A percentile compares a stretch with the other conserved stretches of the same genome.
These are phyloP conservation scores for Triplophysa yarkandensis DNA, from an alignment of 2,797 vertebrate genomes.

Conservation along the genomic window DNA sequence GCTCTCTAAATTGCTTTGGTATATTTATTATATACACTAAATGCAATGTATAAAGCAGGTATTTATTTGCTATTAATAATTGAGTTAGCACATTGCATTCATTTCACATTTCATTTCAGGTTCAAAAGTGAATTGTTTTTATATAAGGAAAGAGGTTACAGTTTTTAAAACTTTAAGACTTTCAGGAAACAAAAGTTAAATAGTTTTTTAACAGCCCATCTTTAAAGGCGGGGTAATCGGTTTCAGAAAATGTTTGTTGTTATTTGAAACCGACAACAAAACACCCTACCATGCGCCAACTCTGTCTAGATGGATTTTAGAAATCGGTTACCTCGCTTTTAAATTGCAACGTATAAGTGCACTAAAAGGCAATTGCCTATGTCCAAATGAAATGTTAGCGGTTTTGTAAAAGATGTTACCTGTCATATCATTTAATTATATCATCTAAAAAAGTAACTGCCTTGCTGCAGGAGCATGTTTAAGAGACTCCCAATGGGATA, in stretches of 20 bases:
- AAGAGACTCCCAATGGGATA: not conserved
- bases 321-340: no score
- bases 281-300: no score
- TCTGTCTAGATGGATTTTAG: no score
- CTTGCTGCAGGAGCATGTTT: not conserved
- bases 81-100: conserved; percentile 11
- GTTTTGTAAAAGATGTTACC: conserved; percentile 6
- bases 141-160: not conserved
- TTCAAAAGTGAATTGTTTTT: not conserved
- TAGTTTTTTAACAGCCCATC: not conserved
- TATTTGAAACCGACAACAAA: no score
- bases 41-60: not conserved
- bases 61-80: not conserved
- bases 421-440: not conserved
- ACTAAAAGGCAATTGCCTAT: not conserved
- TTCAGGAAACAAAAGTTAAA: not conserved
- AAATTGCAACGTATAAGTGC: not conserved
- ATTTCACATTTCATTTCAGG: conserved; percentile 18
- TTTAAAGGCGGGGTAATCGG: no score
- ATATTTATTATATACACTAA: not conserved
- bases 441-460: conserved; percentile 4
- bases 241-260: no score
- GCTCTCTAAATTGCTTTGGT: no score
- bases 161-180: not conserved
- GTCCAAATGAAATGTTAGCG: conserved; percentile 2